Percentiles rank a stretch among this genome's conserved stretches.
phyloP scores from a whole-genome alignment of 2,797 vertebrate species.

The Halcyon smyrnensis region DNA sequence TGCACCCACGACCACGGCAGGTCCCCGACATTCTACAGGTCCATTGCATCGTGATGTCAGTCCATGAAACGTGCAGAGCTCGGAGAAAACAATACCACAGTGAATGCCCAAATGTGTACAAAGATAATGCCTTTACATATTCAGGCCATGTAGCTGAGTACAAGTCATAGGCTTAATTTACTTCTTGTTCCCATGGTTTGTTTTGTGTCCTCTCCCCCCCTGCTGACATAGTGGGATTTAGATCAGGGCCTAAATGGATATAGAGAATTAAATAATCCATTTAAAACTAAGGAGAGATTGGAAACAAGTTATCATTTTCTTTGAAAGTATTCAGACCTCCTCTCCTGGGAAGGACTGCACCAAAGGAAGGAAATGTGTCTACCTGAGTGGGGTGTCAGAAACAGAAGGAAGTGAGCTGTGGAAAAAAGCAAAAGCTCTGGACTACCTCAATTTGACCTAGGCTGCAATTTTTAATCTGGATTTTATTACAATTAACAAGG shows the following conservation, averaged over 20 bases:
- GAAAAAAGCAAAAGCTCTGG: neutral
- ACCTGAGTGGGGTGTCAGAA: neutral
- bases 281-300: neutral
- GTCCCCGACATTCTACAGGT: neutral
- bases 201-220: accelerated
- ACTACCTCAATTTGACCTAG: neutral
- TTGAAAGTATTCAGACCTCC: neutral
- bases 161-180: neutral
- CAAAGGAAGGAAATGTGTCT: neutral
- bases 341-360: neutral
- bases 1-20: neutral
- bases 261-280: neutral
- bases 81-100: neutral
- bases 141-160: neutral
- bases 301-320: neutral
- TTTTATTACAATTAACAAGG: neutral
- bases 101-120: neutral
- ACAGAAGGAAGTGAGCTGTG: neutral
- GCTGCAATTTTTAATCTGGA: neutral
- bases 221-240: neutral
- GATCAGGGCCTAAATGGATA: neutral
- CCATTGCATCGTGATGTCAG: neutral
- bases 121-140: neutral
- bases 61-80: accelerated
- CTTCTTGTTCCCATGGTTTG: accelerated